phyloP scores from a whole-genome alignment of 2,888 invertebrate species.

The Epiblema foenella region DNA sequence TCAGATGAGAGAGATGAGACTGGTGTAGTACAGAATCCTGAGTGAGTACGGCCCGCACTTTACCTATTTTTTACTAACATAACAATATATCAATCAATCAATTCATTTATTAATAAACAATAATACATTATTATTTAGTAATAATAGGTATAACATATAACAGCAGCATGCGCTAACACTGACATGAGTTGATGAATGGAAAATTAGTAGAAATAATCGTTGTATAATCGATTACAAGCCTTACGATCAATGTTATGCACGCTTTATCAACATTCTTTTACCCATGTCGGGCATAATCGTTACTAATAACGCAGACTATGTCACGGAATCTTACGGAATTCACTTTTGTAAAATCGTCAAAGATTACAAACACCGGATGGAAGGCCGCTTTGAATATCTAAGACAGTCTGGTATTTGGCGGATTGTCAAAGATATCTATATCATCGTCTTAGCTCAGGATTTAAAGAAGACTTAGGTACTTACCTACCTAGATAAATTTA shows the following conservation, averaged over 20 bases:
- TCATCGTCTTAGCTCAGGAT: neutral
- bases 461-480: too few relatives aligned
- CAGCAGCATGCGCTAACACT: neutral
- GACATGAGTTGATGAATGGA: neutral
- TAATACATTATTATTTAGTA: too few relatives aligned
- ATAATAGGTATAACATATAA: neutral
- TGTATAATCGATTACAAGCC: conserved; percentile 39
- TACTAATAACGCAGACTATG: conserved; percentile 16
- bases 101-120: too few relatives aligned
- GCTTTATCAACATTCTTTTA: conserved; percentile 30
- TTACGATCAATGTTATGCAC: conserved; percentile 27
- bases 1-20: too few relatives aligned
- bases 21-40: too few relatives aligned
- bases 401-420: neutral
- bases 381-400: neutral
- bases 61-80: too few relatives aligned
- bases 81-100: too few relatives aligned
- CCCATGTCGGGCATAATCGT: conserved; percentile 29
- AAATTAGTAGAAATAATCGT: conserved; percentile 6
- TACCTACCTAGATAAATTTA: neutral
- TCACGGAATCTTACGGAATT: conserved; percentile 18
- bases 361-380: neutral
- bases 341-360: neutral
- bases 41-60: too few relatives aligned
- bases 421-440: neutral